Base-by-base conservation (phyloP, 2,888 invertebrate genomes). In the Gymnocheta viridis region DNA sequence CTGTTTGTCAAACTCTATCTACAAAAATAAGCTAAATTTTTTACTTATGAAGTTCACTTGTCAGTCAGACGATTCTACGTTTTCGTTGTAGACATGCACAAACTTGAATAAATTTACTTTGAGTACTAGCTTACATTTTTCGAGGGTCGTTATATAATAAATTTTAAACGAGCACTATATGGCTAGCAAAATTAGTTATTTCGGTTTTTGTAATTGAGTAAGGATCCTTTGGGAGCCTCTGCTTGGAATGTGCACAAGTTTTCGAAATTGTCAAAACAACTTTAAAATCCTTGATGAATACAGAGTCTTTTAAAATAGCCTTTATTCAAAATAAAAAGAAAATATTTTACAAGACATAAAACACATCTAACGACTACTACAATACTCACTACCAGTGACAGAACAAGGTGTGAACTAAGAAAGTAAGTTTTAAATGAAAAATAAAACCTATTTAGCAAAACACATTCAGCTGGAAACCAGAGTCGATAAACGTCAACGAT, bases 391-490 rank as follows among this genome's bases (percentile, higher is more conserved):
- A 41, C 66, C 22, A 73, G 54, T 47, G 66, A 58, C 35, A 54
- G 76, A 32, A 49, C 66, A 58, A 62, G 67, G 56, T 74, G 72
- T 78, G 44, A 51, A 64, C 72, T 62, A 60, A 44, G 60, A 64
- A 77, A 81, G 84, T 84, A 84, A 84, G 84, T 84, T 78, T 62
- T 12, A 32, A 56, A 66, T 72, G 27, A 69, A 79, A 62, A 44
- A 44, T 38, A 24, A 22, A 38, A 66, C 3, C 67, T 5, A 81
- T 84, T 81, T 84, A 84, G 77, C 81, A 49, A 77, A 81, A 74
- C 64, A 72, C 54, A 56, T 49, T 72, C 35, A 51, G 32, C 62
- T 64, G 79, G 72, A 62, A 69, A 76, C 58, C 77, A 58, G 56
- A 38, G 2, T 69, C 51, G 29, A 14, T n/a, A 22, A 67, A 14